Evolutionary conservation across 2,888 invertebrate genomes (phyloP).

Genomic region (Agrochola litura): DNA sequence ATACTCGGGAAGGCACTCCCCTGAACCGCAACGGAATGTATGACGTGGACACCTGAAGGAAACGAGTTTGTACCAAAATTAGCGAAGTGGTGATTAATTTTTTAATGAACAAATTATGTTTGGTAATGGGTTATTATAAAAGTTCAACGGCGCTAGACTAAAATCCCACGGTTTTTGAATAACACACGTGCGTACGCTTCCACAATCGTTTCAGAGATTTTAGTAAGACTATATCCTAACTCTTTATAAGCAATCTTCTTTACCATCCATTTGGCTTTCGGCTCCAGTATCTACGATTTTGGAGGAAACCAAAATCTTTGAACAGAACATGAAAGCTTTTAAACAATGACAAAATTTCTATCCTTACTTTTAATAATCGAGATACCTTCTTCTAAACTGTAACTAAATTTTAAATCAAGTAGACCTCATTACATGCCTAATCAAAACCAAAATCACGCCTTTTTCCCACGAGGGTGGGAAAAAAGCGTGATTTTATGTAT

Average conservation of each 20-base stretch:
- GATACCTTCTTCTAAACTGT: not conserved
- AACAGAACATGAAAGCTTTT: not conserved
- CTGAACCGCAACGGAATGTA: slow-evolving; percentile 96
- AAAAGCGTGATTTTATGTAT: not conserved
- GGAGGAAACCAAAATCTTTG: not conserved
- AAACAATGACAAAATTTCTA: not conserved
- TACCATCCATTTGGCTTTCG: too few species aligned
- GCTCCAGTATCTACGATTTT: not conserved
- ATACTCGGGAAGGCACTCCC: slow-evolving; percentile 96
- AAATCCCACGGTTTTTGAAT: slow-evolving; percentile 53
- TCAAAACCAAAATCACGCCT: too few species aligned
- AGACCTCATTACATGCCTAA: not conserved
- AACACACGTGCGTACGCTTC: slow-evolving; percentile 7
- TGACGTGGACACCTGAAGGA: slow-evolving; percentile 93
- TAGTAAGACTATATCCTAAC: not conserved
- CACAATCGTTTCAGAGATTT: slow-evolving; percentile 7
- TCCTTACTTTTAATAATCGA: too few species aligned
- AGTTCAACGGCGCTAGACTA: slow-evolving; percentile 48
- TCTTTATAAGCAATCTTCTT: not conserved
- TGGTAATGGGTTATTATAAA: slow-evolving; percentile 51
- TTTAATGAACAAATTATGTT: slow-evolving; percentile 28
- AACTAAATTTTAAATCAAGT: too few species aligned
- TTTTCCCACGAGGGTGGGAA: too few species aligned
- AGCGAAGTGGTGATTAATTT: slow-evolving; percentile 19
- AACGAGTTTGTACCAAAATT: slow-evolving; percentile 48